Evolutionary conservation across 2,888 invertebrate genomes (phyloP).

Genomic region (Nomada lathburiana): DNA sequence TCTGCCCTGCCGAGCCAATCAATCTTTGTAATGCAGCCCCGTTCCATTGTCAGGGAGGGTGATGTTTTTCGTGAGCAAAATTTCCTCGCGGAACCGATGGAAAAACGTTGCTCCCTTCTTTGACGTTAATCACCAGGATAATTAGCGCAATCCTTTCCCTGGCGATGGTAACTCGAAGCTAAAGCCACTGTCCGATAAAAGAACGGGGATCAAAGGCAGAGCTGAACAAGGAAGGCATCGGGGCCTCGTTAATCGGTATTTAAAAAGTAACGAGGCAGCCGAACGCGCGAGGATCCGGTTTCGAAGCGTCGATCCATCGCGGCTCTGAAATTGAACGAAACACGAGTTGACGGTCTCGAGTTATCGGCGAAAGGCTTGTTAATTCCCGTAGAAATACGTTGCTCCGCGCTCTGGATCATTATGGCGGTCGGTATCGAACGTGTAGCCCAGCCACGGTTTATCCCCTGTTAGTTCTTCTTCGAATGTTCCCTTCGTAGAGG

Average conservation of each 20-base stretch:
- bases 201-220: conserved; percentile 16
- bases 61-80: neutral
- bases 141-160: conserved; percentile 53
- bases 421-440: conserved; percentile 6
- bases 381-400: conserved; percentile 30
- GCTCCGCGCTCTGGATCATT: conserved; percentile 21
- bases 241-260: conserved; percentile 65
- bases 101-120: conserved; percentile 26
- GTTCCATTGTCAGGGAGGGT: too few species aligned
- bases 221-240: neutral
- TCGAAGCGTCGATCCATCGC: conserved; percentile 41
- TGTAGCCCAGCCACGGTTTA: neutral
- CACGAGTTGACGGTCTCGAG: conserved; percentile 43
- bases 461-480: neutral
- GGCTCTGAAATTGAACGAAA: conserved; percentile 55
- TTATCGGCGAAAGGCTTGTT: conserved; percentile 49
- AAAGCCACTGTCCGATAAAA: neutral
- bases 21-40: neutral
- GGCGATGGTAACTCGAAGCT: conserved; percentile 55
- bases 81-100: neutral
- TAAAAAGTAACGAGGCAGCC: conserved; percentile 65
- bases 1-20: neutral
- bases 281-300: conserved; percentile 47
- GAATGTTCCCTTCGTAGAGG: too few species aligned
- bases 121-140: conserved; percentile 58